Evolutionary conservation across 2,797 vertebrate species (phyloP), one percentile per base, ranked within the genome.

Genomic region (Ctenopoma multispine): DNA sequence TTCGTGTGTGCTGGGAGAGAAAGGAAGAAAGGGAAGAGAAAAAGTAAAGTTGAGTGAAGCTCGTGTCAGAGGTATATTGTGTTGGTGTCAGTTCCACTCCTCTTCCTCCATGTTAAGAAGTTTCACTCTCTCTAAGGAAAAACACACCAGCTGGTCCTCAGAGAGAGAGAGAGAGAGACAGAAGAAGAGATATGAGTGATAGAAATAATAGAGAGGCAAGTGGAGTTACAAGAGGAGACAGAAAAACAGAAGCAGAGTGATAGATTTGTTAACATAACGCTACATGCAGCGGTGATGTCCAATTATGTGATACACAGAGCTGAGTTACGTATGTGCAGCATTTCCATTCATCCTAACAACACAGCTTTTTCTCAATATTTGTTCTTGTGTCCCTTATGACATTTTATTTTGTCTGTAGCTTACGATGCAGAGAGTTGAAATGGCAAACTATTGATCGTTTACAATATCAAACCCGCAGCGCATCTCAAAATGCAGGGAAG

Each of bases 61-160:
- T 66, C 61, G 75, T 91, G 88, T 87, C 88, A 84, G 80, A 79
- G 46, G 38, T 64, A 27, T 55, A 75, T 63, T 71, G 47, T 85
- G 87, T 81, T 83, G 76, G 73, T 88, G 89, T 92, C 91, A 88
- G 86, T 87, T 91, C 85, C 88, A 87, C 86, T 90, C 77, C 69
- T 87, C 75, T 85, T 87, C 87, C 84, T 92, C 84, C 85, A 87
- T 85, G 85, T 82, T 84, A 85, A 90, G 78, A 88, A 77, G 83
- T 85, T 83, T 77, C 70, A 75, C 51, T 71, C 67, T 66, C 71
- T 79, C 75, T 34, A 47, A 80, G 73, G 63, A 20, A 79, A 82
- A 81, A 71, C 46, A 53, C 49, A 63, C 77, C 73, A 82, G 77
- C 71, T 72, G 69, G 60, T 57, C 65, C 65, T 46, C 27, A 73